Evolutionary conservation across 2,113 vertebrate species (phyloP), one percentile per base, ranked within the genome.

Genomic region (Mus musculus): DNA sequence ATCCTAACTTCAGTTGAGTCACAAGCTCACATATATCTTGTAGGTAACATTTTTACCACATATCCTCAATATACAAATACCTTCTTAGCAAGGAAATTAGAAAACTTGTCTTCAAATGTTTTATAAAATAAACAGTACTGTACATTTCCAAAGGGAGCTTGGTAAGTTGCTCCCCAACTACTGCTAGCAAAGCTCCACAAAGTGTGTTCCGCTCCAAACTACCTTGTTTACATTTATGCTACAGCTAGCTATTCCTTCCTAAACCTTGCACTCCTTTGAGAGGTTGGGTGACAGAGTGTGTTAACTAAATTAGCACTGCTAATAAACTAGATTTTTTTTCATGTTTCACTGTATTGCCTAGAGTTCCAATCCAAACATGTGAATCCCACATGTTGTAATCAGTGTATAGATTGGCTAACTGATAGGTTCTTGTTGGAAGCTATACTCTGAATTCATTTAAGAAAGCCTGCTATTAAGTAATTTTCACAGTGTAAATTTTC

Each of bases 381-480:
- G 3, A 93, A n/a, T 96, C 54, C 73, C 73, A 95, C 46, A 56
- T 87, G 36, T 95, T 84, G n/a, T 36, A 95, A 91, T 91, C 69
- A 77, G 78, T 81, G 94, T 95, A 96, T 96, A 61, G 85, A 92
- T 69, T 96, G 36, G 36, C 94, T 71, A 96, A 91, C 46, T 92
- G 88, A 91, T 76, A 88, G 61, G 24, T 87, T 96, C 90, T 91
- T 96, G 89, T 92, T 82, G 16, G 28, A 82, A 80, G 75, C 72
- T 95, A 46, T 93, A 56, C 90, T 94, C 16, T 71, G 91, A 72
- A 91, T 86, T 97, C 72, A 90, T 81, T 94, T 96, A 77, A 93
- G 85, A 87, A 97, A 97, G 54, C 92, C 73, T 85, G 82, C 56
- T 94, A 54, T 88, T 91, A 94, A 36, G 82, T 52, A 71, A 54